A percentile compares a stretch with the other conserved stretches of the same genome.
These are phyloP conservation scores for Temnopleurus reevesii DNA, from an alignment of 53 echinoderm and acorn worm species.

Conservation along the genomic window DNA sequence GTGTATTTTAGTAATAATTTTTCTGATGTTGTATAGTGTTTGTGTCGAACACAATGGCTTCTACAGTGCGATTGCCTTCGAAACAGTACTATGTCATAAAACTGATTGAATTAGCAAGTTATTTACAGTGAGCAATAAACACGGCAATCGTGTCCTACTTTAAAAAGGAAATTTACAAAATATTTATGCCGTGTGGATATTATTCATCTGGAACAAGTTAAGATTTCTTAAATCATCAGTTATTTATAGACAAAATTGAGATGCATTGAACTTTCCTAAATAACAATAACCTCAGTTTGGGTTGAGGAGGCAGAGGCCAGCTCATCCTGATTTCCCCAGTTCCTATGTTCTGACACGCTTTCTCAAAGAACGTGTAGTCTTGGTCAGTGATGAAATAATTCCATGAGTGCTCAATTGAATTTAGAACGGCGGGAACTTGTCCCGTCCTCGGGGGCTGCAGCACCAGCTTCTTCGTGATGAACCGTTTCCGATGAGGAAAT, in stretches of 20 bases:
- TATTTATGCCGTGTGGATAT: too few relatives aligned
- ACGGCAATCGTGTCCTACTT: too few relatives aligned
- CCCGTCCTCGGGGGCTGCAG: slow-evolving; percentile 29
- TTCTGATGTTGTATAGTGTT: too few relatives aligned
- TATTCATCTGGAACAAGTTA: too few relatives aligned
- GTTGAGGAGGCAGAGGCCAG: not conserved
- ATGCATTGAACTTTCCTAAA: not conserved
- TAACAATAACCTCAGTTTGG: not conserved
- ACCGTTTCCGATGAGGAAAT: slow-evolving; percentile 52
- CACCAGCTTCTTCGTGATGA: not conserved
- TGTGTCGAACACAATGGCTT: too few relatives aligned
- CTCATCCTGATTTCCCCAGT: not conserved
- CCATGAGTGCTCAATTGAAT: slow-evolving; percentile 49
- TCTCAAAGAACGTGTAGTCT: not conserved
- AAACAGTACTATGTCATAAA: too few relatives aligned
- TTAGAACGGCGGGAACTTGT: slow-evolving; percentile 34
- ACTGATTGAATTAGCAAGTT: too few relatives aligned
- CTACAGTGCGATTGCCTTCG: too few relatives aligned
- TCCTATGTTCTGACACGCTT: not conserved
- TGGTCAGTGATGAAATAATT: slow-evolving; percentile 44
- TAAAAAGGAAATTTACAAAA: too few relatives aligned
- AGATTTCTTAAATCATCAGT: too few relatives aligned
- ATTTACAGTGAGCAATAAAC: too few relatives aligned
- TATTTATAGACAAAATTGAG: not conserved
- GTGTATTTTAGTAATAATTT: too few relatives aligned